Evolutionary conservation across 1,140 invertebrate genomes (phyloP).

Genomic region (Drosophila leontia): DNA sequence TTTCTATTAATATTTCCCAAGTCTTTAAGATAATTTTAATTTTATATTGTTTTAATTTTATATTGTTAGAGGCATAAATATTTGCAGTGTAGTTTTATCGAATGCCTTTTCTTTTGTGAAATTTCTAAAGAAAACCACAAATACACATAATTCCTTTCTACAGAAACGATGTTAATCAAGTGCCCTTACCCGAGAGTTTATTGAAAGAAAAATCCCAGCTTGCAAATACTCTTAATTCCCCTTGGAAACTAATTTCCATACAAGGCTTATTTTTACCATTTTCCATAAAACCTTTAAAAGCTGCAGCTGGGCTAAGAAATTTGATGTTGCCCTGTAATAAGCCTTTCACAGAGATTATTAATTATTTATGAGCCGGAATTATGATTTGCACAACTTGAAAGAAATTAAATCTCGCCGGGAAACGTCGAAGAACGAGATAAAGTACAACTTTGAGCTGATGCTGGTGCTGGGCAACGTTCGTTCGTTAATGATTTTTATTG

Average conservation of each 20-base stretch:
- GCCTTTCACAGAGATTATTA: constrained; percentile 39
- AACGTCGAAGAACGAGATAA: neutral
- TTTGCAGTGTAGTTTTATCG: neutral
- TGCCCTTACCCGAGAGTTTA: neutral
- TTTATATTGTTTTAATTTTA: no score
- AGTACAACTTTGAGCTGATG: neutral
- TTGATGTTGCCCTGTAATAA: constrained; percentile 16
- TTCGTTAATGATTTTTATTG: constrained; percentile 77
- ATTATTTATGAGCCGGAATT: constrained; percentile 46
- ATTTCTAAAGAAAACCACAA: neutral
- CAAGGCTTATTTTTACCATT: constrained; percentile 15
- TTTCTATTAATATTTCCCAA: neutral
- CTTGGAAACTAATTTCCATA: constrained; percentile 4
- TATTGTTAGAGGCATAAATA: no score
- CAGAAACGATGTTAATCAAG: constrained; percentile 2
- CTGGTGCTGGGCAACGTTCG: constrained; percentile 30
- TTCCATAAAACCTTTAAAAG: constrained; percentile 3
- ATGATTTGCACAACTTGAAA: constrained; percentile 20
- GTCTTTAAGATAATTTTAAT: no score
- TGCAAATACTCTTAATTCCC: neutral
- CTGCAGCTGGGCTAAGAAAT: constrained; percentile 14
- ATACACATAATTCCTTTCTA: neutral
- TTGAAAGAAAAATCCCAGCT: neutral
- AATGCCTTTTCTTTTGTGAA: neutral
- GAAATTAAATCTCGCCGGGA: constrained; percentile 13